A percentile compares a stretch with the other conserved stretches of the same genome.
Conservation (phyloP, 2,797 vertebrate genomes). For the Lagodon rhomboides region DNA sequence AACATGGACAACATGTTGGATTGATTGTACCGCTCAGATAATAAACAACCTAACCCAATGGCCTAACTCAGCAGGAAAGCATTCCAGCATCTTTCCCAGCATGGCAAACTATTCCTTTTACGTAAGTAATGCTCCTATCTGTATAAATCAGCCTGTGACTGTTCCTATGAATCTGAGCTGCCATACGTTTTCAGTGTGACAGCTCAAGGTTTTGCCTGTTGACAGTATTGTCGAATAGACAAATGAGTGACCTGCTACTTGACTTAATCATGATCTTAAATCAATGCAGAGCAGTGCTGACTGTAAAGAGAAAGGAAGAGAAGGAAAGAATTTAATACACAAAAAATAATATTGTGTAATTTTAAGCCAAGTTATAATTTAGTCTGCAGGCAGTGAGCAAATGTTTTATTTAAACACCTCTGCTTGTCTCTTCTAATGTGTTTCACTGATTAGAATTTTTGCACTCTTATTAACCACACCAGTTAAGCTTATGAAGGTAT, state of each 20-base stretch:
- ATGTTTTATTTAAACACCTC: background rate
- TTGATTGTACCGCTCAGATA: too few relatives aligned
- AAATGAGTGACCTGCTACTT: background rate
- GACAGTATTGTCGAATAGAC: background rate
- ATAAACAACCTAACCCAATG: background rate
- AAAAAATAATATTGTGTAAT: background rate
- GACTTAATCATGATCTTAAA: constrained; percentile 1
- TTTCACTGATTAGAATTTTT: background rate
- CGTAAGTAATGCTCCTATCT: background rate
- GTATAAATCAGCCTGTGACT: background rate
- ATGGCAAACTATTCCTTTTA: background rate
- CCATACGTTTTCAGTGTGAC: background rate
- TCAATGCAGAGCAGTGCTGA: background rate
- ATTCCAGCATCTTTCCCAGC: background rate
- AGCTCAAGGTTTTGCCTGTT: background rate
- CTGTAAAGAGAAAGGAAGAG: background rate
- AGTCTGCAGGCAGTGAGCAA: too few relatives aligned
- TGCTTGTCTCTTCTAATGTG: background rate
- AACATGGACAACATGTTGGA: too few relatives aligned
- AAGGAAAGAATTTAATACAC: background rate
- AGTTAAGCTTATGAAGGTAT: background rate
- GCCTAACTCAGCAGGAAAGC: background rate
- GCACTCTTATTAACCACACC: background rate
- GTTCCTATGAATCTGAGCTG: background rate
- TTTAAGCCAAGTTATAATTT: background rate